These are phyloP conservation scores for Aphaenogaster rudis DNA, from an alignment of 1,140 invertebrate genomes.

Conservation along the genomic window DNA sequence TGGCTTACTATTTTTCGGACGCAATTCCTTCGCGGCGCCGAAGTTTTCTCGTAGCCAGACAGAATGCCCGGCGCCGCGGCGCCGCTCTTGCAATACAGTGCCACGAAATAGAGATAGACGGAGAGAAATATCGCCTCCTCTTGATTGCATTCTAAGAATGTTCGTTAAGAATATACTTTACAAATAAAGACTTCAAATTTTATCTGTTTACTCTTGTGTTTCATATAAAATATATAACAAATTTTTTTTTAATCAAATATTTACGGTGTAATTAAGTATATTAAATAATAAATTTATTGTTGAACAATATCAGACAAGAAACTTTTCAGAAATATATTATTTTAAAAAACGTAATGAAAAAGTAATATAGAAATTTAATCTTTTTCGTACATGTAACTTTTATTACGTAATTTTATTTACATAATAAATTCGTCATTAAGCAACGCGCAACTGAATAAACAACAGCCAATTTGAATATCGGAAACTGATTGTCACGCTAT, in stretches of 20 bases:
- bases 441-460: not conserved
- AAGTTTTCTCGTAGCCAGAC: constrained; percentile 69
- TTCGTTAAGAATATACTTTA: constrained; percentile 10
- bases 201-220: not conserved
- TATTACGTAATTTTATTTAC: not conserved
- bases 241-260: not conserved
- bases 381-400: not conserved
- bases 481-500: not conserved
- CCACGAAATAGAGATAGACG: constrained; percentile 12
- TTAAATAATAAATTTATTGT: constrained; percentile 13
- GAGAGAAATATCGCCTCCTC: constrained; percentile 6
- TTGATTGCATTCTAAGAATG: not conserved
- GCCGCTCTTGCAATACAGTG: constrained; percentile 49
- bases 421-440: constrained; percentile 20
- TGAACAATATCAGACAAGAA: not conserved
- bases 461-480: not conserved
- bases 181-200: constrained; percentile 3
- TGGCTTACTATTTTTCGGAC: constrained; percentile 69
- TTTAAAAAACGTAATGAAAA: not conserved
- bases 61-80: constrained; percentile 69
- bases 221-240: not conserved
- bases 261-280: not conserved
- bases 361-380: not conserved
- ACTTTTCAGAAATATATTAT: constrained; percentile 4
- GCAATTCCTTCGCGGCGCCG: constrained; percentile 63